Evolutionary conservation across 2,888 invertebrate species (phyloP), one percentile per base, ranked within the genome.

Genomic region (Clistopyga incitator): DNA sequence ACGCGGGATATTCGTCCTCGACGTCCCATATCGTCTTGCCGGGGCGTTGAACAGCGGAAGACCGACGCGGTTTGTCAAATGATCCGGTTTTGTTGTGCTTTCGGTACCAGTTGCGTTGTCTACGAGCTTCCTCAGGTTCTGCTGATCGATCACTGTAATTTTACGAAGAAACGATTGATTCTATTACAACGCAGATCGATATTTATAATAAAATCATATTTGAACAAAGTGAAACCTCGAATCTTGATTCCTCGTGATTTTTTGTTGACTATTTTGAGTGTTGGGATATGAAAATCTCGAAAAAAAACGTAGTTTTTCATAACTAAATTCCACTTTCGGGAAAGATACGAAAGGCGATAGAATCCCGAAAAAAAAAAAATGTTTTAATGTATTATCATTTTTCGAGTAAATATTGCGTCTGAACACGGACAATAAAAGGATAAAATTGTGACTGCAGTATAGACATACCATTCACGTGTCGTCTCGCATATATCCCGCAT

Each of bases 21-120:
- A 92, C 92, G 29, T 93, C 93, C 93, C 93, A 93, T 59, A 91
- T 92, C 4, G 93, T 92, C 71, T 89, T 91, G 0, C 92, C 91
- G 29, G 90, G 87, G 59, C 71, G 56, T 68, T 72, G 91, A 89
- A 23, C 87, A 59, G 13, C 56, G 18, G 23, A 56, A 65, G 76
- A 76, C 45, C 45, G 50, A 25, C 50, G 72, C 67, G 75, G 47
- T 67, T 79, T 84, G 6, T 68, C 59, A 45, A 59, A 25, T 23
- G 29, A 65, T 15, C 70, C 65, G 56, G 82, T 52, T 15, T 87
- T 79, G 15, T 81, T 86, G 70, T 86, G 56, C 65, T 86, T 88
- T 11, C 88, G 89, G 84, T 91, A 92, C 93, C 93, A 93, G 42
- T 88, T 87, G 71, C 91, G 90, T 67, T 83, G 81, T 64, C 85